A percentile compares a stretch with the other conserved stretches of the same genome.
These are phyloP conservation scores for Cyphomyrmex costatus DNA, from an alignment of 1,140 invertebrate species.

Conservation along the genomic window DNA sequence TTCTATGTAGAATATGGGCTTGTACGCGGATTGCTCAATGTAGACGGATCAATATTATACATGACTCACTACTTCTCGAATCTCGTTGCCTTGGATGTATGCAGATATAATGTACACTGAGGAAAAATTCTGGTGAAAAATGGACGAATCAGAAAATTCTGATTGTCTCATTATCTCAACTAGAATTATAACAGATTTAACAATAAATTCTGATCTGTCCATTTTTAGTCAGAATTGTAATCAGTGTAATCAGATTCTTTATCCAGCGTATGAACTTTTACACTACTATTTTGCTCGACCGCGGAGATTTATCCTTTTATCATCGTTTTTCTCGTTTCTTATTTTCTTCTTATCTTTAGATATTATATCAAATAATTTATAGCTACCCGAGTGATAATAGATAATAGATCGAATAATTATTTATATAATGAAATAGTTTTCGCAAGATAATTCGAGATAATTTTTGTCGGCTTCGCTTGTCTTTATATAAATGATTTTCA, in stretches of 20 bases:
- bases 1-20: conserved; percentile 9
- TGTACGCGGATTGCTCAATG: conserved; percentile 46
- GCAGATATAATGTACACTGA: not conserved
- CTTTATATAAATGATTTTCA: conserved; percentile 6
- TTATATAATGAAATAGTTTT: not conserved
- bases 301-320: not conserved
- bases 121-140: too few species aligned
- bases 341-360: not conserved
- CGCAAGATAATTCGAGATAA: too few species aligned
- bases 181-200: too few species aligned
- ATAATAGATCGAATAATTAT: not conserved
- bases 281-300: not conserved
- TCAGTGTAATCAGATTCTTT: too few species aligned
- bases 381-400: not conserved
- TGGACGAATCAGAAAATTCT: too few species aligned
- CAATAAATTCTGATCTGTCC: too few species aligned
- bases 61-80: conserved; percentile 38
- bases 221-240: too few species aligned
- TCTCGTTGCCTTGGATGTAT: conserved; percentile 47
- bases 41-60: conserved; percentile 60
- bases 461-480: not conserved
- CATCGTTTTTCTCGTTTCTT: not conserved
- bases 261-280: not conserved
- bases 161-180: too few species aligned
- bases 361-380: not conserved